Conservation (phyloP, 2,888 invertebrate species). For the Agrypnus murinus region DNA sequence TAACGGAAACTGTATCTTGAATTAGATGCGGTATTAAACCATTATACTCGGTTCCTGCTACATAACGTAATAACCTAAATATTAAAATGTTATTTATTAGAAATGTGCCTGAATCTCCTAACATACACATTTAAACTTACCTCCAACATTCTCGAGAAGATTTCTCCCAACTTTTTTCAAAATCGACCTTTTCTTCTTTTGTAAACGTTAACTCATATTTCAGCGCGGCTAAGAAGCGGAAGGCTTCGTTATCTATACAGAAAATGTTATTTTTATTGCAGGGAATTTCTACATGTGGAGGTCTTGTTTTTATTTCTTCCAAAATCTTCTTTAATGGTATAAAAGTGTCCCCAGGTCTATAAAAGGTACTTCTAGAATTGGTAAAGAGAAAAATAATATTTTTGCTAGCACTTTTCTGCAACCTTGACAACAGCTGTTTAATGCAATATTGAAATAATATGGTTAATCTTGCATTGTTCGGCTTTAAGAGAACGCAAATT, state of each 20-base stretch:
- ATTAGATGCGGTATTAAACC: constrained; percentile 61
- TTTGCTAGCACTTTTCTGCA: constrained; percentile 61
- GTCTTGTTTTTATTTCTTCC: constrained; percentile 50
- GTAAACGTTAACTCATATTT: constrained; percentile 51
- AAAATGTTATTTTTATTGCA: constrained; percentile 59
- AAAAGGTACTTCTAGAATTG: constrained; percentile 56
- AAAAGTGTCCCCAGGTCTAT: constrained; percentile 59
- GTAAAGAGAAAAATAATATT: constrained; percentile 64
- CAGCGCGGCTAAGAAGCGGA: constrained; percentile 59
- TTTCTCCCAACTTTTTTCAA: constrained; percentile 49
- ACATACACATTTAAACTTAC: neutral
- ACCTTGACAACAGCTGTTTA: constrained; percentile 59
- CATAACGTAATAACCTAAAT: constrained; percentile 62
- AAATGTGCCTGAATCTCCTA: neutral
- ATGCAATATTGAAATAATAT: constrained; percentile 57
- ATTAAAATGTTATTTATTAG: constrained; percentile 15
- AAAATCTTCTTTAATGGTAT: constrained; percentile 56
- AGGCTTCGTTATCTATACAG: constrained; percentile 63
- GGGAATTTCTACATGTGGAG: constrained; percentile 58
- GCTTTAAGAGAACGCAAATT: constrained; percentile 60
- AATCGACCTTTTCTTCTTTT: constrained; percentile 37
- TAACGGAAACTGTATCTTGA: constrained; percentile 60
- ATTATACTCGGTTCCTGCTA: constrained; percentile 55
- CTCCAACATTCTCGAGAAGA: constrained; percentile 38
- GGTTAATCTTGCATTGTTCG: constrained; percentile 58